These are phyloP conservation scores for Zalophus californianus DNA, from an alignment of 2,797 vertebrate species.

Conservation along the genomic window DNA sequence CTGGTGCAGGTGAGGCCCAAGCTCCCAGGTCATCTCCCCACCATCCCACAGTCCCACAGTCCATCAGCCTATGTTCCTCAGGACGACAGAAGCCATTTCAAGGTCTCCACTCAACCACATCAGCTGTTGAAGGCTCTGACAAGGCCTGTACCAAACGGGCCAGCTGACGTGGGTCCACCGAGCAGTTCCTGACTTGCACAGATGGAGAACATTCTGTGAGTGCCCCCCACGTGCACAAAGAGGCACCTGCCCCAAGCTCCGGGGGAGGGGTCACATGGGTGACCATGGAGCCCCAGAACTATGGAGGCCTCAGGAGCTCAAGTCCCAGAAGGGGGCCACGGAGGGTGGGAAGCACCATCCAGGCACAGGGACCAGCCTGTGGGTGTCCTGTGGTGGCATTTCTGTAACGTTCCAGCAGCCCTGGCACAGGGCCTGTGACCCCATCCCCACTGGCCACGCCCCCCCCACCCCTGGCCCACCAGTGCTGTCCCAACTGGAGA, in stretches of 20 bases:
- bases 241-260: not conserved
- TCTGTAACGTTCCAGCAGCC: not conserved
- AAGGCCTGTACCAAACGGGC: no score
- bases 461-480: not conserved
- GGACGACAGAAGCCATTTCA: no score
- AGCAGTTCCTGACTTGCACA: not conserved
- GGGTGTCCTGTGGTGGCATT: not conserved
- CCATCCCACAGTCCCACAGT: not conserved
- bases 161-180: no score
- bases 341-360: not conserved
- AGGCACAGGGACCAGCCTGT: not conserved
- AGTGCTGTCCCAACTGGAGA: not conserved
- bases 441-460: not conserved
- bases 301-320: not conserved
- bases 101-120: not conserved
- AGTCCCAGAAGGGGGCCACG: not conserved
- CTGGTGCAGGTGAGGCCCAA: fast-evolving
- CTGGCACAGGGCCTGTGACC: not conserved
- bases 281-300: not conserved
- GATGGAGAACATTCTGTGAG: not conserved
- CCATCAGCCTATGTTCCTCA: no score
- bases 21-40: not conserved
- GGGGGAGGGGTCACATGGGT: no score
- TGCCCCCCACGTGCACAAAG: not conserved
- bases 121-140: not conserved